phyloP scores from a whole-genome alignment of 2,113 vertebrate genomes.

The Rhynchomys soricoides region DNA sequence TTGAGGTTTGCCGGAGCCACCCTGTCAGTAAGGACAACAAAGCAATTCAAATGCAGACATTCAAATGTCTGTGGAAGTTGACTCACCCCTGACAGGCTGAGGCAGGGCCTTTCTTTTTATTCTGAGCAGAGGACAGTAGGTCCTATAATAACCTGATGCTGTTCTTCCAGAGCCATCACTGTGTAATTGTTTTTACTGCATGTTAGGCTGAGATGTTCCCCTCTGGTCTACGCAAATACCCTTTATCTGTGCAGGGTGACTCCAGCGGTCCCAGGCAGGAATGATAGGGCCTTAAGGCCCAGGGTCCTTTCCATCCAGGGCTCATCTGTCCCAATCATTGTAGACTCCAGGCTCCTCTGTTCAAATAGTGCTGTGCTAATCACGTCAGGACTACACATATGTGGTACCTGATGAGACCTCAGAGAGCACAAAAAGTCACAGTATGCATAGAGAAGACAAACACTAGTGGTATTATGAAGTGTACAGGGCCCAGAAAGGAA shows the following conservation, averaged over 20 bases:
- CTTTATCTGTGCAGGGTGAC: neutral
- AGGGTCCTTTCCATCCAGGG: neutral
- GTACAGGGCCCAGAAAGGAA: neutral
- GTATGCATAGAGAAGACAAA: neutral
- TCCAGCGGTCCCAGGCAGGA: neutral
- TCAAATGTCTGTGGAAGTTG: neutral
- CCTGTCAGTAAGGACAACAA: neutral
- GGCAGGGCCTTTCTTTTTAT: neutral
- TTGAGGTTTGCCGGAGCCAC: neutral
- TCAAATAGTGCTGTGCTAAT: neutral
- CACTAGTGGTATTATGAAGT: fast-evolving
- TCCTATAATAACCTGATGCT: too few relatives aligned
- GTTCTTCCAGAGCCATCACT: neutral
- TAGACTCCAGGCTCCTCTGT: neutral
- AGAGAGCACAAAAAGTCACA: neutral
- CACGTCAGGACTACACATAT: neutral
- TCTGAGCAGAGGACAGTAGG: neutral
- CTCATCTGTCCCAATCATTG: neutral
- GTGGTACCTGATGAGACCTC: too few relatives aligned
- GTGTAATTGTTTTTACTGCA: fast-evolving
- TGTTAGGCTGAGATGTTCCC: neutral
- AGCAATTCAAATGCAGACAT: fast-evolving
- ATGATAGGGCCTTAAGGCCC: too few relatives aligned
- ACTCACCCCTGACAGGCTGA: neutral
- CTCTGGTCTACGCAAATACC: neutral